Base-by-base conservation (phyloP, 2,888 invertebrate species). In the Parnassius glacialis region DNA sequence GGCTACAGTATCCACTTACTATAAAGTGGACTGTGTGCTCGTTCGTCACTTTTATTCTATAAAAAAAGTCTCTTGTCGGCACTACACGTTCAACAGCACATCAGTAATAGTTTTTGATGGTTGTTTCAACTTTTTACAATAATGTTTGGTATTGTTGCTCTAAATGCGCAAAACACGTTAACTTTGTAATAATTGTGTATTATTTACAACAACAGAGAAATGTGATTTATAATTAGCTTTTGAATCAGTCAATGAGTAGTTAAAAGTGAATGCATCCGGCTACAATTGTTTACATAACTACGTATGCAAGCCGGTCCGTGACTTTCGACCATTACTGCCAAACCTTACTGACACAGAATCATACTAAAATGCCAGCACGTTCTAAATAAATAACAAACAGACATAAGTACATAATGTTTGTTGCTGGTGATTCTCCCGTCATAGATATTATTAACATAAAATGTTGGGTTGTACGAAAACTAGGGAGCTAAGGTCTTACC, bases 371-470 rank as follows among this genome's bases (percentile, higher is more conserved):
- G 54, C 62, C 62, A 54, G 47, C 58, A 59, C 62, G 59, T 41
- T 58, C 54, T 20, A 43, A 25, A 43, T 41, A 60, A 54, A 57
- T 58, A 51, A 50, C 43, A 54, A 52, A 62, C 62, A 58, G 47
- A 57, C 58, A 52, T 12, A 53, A 34, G 41, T 20, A 45, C 50
- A 25, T 13, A 20, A 10, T 43, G 57, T 42, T 57, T 53, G 47
- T 41, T 48, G 41, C 48, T 43, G 16, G 12, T 51, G 45, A 61
- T 55, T 43, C 51, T 51, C 51, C 34, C 57, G 57, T 57, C 60
- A 61, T 51, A 45, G 41, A 13, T 61, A 61, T 61, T 61, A 61
- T 61, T 61, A 61, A 59, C 54, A 59, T 16, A 9, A 16, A 13
- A 52, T 44, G 25, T 25, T 11, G 7, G 53, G 3, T 3, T 47